Conservation (phyloP, 2,888 invertebrate genomes). For the Spicauda simplicius region DNA sequence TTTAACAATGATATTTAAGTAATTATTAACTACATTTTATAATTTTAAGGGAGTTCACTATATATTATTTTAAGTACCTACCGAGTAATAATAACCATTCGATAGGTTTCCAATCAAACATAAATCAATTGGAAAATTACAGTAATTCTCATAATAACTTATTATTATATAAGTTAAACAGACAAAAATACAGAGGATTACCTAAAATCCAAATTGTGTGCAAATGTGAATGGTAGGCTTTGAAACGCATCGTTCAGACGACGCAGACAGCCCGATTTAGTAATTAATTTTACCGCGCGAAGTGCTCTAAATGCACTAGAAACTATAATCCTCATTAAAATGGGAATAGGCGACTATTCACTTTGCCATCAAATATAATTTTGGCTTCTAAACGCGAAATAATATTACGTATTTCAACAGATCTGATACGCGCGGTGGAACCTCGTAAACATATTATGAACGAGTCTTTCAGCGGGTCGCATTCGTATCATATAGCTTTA, state of each 20-base stretch:
- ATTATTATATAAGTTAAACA: neutral
- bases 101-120: too few relatives aligned
- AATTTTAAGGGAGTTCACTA: too few relatives aligned
- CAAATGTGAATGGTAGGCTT: constrained; percentile 53
- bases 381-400: constrained; percentile 75
- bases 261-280: constrained; percentile 75
- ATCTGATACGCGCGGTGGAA: constrained; percentile 38
- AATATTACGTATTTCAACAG: constrained; percentile 66
- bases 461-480: constrained; percentile 14
- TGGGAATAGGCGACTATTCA: constrained; percentile 79
- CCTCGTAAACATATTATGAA: constrained; percentile 2
- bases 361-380: constrained; percentile 78
- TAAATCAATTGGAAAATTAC: too few relatives aligned
- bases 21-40: too few relatives aligned
- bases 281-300: constrained; percentile 82
- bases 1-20: too few relatives aligned
- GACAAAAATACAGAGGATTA: constrained; percentile 36
- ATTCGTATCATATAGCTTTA: neutral
- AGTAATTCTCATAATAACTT: too few relatives aligned
- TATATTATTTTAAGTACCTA: too few relatives aligned
- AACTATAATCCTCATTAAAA: constrained; percentile 84
- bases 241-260: constrained; percentile 65
- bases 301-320: constrained; percentile 82
- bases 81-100: too few relatives aligned
- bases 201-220: constrained; percentile 54